These are phyloP conservation scores for Halichoerus grypus DNA, from an alignment of 2,113 vertebrate genomes.

Conservation along the genomic window DNA sequence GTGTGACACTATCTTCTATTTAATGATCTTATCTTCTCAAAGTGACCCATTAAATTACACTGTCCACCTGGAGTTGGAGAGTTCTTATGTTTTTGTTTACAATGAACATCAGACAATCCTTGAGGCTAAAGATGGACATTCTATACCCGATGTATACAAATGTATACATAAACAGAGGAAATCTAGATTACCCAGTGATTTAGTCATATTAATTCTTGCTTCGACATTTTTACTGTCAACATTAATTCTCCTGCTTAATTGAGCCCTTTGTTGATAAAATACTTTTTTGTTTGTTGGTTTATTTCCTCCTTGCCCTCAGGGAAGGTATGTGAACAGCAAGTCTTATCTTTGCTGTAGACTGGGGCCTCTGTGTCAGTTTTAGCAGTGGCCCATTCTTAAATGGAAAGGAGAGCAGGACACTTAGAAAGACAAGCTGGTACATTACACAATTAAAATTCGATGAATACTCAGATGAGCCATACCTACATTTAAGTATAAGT, in stretches of 20 bases:
- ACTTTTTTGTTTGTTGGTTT: slow-evolving; percentile 47
- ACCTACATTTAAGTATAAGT: slow-evolving; percentile 34
- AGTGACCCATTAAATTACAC: slow-evolving; percentile 11
- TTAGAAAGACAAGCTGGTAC: slow-evolving; percentile 36
- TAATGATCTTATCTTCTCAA: slow-evolving; percentile 48
- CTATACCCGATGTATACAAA: background rate
- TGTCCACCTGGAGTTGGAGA: background rate
- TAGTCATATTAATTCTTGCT: slow-evolving; percentile 13
- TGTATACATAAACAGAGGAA: slow-evolving; percentile 22
- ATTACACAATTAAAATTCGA: background rate
- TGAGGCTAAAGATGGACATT: background rate
- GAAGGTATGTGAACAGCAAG: background rate
- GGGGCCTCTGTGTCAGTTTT: background rate
- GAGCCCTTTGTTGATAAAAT: slow-evolving; percentile 48
- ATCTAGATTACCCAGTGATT: slow-evolving; percentile 5
- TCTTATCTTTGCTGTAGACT: slow-evolving; percentile 13
- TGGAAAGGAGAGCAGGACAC: background rate
- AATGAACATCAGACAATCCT: background rate
- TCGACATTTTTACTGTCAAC: slow-evolving; percentile 45
- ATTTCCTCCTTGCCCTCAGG: background rate
- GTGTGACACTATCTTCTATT: slow-evolving; percentile 24
- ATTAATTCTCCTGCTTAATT: background rate
- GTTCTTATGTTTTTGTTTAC: slow-evolving; percentile 61
- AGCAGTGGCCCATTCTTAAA: background rate
- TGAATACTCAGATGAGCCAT: slow-evolving; percentile 34